Base-by-base conservation (phyloP, 1,140 invertebrate genomes). In the Hylaeus anthracinus region DNA sequence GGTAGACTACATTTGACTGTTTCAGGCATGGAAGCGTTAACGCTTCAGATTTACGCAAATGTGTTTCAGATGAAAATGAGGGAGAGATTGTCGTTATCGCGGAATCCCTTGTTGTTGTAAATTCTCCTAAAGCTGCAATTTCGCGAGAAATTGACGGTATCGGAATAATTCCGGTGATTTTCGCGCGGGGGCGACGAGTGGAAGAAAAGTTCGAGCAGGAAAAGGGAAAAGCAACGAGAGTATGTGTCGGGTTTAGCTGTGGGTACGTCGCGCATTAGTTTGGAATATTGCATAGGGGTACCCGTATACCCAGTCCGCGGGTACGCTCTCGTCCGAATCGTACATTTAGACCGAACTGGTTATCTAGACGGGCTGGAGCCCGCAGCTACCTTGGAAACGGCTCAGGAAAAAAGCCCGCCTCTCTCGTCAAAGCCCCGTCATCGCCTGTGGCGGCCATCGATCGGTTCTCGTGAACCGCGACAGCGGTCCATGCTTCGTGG, bases 331-430 rank as follows among this genome's bases (percentile, higher is more conserved):
- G 81, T 86, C 88, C 86, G 84, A 90, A 92, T 90, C 89, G 89
- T 90, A 88, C 77, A 90, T 91, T 91, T 86, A 82, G 87, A 84
- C 76, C 81, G 86, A 90, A 87, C 88, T 75, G 88, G 89, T 91
- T 91, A 92, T 92, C 91, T 90, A 85, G 85, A 87, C 85, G 86
- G 72, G 60, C 83, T 60, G 86, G 84, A 90, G 90, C 91, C 91
- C 91, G 91, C 91, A 92, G 90, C 89, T 80, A 83, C 88, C 86
- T 87, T 86, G 87, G 76, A 76, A 88, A 83, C 41, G 85, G 83
- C 85, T 90, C 79, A 86, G 86, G 82, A 81, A 86, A 83, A 88
- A 90, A 77, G 63, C 39, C 70, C 76, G 61, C 71, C 75, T 81
- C 74, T 69, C 80, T 53, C 85, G 71, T 81, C 69, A 86, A 87